These are phyloP conservation scores for Ametastegia equiseti DNA, from an alignment of 2,888 invertebrate genomes.

Conservation along the genomic window DNA sequence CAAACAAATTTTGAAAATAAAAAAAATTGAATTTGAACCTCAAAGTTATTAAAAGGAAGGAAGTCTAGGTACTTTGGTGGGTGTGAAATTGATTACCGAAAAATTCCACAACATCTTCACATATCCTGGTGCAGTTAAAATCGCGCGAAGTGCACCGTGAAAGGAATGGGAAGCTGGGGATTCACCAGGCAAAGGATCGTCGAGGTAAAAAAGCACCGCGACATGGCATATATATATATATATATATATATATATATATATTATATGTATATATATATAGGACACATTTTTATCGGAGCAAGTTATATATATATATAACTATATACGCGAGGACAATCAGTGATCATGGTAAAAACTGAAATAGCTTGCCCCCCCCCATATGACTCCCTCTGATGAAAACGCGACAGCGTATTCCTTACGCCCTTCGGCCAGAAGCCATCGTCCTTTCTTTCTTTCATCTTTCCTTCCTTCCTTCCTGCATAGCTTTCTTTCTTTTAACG, in stretches of 20 bases:
- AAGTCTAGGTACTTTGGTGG: too few relatives aligned
- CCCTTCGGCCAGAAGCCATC: too few relatives aligned
- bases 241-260: too few relatives aligned
- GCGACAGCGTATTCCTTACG: constrained; percentile 9
- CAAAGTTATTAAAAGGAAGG: too few relatives aligned
- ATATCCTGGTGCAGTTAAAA: not conserved
- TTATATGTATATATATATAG: too few relatives aligned
- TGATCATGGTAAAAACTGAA: constrained; percentile 44
- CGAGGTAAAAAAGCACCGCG: not conserved
- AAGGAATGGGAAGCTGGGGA: not conserved
- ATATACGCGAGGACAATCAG: not conserved
- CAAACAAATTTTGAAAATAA: too few relatives aligned
- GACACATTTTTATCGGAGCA: not conserved
- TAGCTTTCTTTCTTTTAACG: not conserved
- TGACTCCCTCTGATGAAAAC: not conserved
- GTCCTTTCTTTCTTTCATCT: too few relatives aligned
- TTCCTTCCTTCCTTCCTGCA: not conserved
- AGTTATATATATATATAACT: too few relatives aligned
- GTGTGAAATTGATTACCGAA: too few relatives aligned
- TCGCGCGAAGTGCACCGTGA: not conserved
- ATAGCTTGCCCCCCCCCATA: constrained; percentile 25
- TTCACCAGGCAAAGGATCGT: not conserved
- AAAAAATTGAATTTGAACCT: too few relatives aligned
- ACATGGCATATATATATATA: not conserved
- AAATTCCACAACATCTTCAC: too few relatives aligned